Conservation (phyloP, 2,797 vertebrate genomes). For the Spizella passerina region DNA sequence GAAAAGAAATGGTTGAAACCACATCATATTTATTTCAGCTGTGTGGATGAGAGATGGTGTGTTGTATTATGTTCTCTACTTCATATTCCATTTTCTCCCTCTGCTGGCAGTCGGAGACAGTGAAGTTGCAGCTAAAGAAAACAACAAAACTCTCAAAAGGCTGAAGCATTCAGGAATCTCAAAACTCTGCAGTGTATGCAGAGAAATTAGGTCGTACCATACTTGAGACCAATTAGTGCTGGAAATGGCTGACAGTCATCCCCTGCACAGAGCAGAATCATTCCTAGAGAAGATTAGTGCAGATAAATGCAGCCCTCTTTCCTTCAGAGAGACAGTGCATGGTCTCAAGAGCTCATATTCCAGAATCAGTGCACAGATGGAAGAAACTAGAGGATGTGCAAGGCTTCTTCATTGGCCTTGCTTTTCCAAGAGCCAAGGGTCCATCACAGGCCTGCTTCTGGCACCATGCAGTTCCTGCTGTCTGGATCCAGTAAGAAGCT, state of each 20-base stretch:
- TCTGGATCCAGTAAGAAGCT: neutral
- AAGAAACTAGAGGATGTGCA: neutral
- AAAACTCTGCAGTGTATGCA: neutral
- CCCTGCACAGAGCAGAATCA: neutral
- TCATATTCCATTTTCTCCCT: slow-evolving; percentile 70
- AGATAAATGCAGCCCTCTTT: neutral
- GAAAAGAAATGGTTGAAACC: slow-evolving; percentile 61
- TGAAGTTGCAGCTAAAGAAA: slow-evolving; percentile 9
- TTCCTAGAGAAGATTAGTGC: neutral
- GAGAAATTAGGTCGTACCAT: slow-evolving; percentile 7
- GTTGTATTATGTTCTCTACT: slow-evolving; percentile 12
- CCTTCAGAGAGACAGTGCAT: neutral
- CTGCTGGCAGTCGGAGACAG: slow-evolving; percentile 69
- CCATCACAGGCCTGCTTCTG: neutral
- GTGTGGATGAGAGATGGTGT: neutral
- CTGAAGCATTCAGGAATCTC: neutral
- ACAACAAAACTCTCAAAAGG: slow-evolving; percentile 10
- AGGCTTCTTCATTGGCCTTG: neutral
- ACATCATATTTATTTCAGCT: slow-evolving; percentile 49
- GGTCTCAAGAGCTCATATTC: neutral
- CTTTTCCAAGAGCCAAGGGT: neutral
- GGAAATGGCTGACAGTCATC: slow-evolving; percentile 10
- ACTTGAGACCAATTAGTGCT: slow-evolving; percentile 22
- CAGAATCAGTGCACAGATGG: neutral
- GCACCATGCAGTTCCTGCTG: neutral